Base-by-base conservation (phyloP, 2,113 vertebrate species). In the Petroica traversi region DNA sequence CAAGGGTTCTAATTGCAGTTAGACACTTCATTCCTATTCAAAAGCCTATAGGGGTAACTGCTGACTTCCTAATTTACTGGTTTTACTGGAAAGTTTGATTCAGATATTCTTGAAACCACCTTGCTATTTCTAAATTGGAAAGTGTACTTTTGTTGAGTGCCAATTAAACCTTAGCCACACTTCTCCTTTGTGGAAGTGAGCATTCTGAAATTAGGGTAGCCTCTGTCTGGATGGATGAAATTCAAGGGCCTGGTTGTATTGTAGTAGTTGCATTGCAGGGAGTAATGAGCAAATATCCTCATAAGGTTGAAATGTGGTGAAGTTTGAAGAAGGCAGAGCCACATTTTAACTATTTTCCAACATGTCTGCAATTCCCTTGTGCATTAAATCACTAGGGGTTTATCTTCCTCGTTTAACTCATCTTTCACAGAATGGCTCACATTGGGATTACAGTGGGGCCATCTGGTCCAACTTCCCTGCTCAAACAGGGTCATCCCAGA, bases 121-220 rank as follows among this genome's bases (percentile, higher is more conserved):
- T 78, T 84, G n/a, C 36, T 2, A 18, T 84, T 93, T 95, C 45
- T 81, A 51, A 85, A 33, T 28, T 38, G 49, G 23, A 73, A 14
- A 86, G 36, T 19, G 4, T 58, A 24, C 7, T 67, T 88, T n/a
- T 59, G 10, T 22, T 72, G 67, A 48, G 11, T 48, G 25, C 29
- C 7, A 43, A 0, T 8, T 78, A 45, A 88, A 76, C 11, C 33
- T 45, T 43, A 40, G 29, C 33, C 14, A 51, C 0, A 0, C 6
- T 91, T 62, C 26, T 72, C 12, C n/a, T 78, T 67, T 46, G 20
- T 55, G 54, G 26, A 87, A 85, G 20, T 34, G 19, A 82, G 24
- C 19, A 16, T 55, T 73, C 36, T 89, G 57, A 52, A 78, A 72
- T 36, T 25, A 79, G 17, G 9, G 26, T 34, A 12, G 9, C 57